Base-by-base conservation (phyloP, 2,113 vertebrate genomes). In the Anhinga rufa region DNA sequence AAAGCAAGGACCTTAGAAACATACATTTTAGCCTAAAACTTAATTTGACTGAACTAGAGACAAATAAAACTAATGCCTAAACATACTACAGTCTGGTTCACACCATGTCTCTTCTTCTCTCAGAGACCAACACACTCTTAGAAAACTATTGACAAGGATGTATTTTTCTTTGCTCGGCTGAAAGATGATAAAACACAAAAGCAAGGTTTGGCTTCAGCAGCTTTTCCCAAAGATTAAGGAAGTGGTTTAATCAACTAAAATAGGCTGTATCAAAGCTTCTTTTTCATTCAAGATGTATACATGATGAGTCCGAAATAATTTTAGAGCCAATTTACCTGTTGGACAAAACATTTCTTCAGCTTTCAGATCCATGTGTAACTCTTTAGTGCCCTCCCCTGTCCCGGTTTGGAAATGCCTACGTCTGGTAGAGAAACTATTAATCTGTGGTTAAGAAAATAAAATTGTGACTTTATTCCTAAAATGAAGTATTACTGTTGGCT, bases 301-400 rank as follows among this genome's bases (percentile, higher is more conserved):
- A 61, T 17, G 38, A 55, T 86, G 77, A 93, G 49, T 28, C 69
- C 29, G 86, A 82, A 95, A 90, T 83, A 6, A 69, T 10, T 85
- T 76, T 42, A 48, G 26, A 92, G 46, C 25, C 44, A 32, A 81
- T 77, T 92, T 82, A 36, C 32, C 4, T 55, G 55, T 42, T 44
- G 54, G 34, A 65, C 62, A 60, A 65, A 85, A 32, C n/a, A 38
- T 34, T 79, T 66, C 34, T 69, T 72, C 40, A 55, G 36, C 65
- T 93, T 72, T 79, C 28, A 36, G 40, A 83, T 91, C 68, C 25
- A n/a, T 85, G 65, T 61, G 51, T 90, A 95, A 97, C 97, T 98
- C 97, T 97, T 96, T 89, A 97, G 96, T 97, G 98, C 97, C 97
- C 97, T 98, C 97, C 61, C 74, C 93, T 97, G 97, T 94, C 80